phyloP scores from a whole-genome alignment of 2,797 vertebrate genomes.

The Apogon hyalosoma region DNA sequence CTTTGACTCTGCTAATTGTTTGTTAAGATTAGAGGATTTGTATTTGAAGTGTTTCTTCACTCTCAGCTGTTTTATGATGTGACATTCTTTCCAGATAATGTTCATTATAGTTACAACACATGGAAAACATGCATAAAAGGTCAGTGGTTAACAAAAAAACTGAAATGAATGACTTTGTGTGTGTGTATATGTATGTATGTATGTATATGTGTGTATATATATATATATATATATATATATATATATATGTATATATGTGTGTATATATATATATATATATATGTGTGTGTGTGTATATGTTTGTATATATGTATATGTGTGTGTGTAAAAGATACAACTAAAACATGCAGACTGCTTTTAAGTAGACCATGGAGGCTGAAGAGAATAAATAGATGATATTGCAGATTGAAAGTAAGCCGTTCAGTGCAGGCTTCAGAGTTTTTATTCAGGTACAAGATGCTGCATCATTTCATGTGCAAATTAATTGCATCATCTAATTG shows the following conservation, averaged over 20 bases:
- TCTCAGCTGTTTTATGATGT: not conserved
- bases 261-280: no score
- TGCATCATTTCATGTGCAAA: constrained; percentile 35
- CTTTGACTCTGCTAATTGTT: not conserved
- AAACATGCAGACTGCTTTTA: not conserved
- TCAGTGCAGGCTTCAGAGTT: not conserved
- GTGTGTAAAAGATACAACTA: not conserved
- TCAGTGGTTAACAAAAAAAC: no score
- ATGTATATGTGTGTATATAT: not conserved
- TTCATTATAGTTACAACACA: no score
- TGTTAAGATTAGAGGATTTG: not conserved
- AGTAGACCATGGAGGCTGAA: no score
- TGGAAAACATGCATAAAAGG: not conserved
- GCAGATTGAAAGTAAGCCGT: not conserved
- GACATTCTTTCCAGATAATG: not conserved
- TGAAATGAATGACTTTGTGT: not conserved
- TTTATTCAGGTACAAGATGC: constrained; percentile 20
- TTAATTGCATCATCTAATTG: constrained; percentile 36
- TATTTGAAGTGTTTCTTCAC: not conserved
- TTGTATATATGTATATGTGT: no score
- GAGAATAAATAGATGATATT: not conserved
- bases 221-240: no score
- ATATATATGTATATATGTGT: no score
- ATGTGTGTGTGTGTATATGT: no score
- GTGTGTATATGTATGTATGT: not conserved